Percentiles rank a stretch among this genome's conserved stretches.
phyloP scores from a whole-genome alignment of 2,888 invertebrate species.

The Hirtodrosophila confusa region DNA sequence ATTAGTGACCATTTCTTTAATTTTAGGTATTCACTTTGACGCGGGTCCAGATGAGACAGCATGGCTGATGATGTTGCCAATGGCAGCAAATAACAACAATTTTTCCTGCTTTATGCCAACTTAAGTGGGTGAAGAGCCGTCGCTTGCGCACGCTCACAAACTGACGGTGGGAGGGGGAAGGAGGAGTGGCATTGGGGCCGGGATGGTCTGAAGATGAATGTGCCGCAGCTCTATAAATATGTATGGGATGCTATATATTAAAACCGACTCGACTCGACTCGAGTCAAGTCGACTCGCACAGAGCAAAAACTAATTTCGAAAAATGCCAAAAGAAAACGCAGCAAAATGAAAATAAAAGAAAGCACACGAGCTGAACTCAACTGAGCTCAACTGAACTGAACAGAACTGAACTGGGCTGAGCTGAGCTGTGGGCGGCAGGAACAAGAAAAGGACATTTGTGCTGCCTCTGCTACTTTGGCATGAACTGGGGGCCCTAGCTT shows the following conservation, averaged over 20 bases:
- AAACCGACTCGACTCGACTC: constrained; percentile 74
- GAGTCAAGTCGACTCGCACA: constrained; percentile 60
- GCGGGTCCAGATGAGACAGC: constrained; percentile 45
- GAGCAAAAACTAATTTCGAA: constrained; percentile 82
- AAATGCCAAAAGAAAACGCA: constrained; percentile 79
- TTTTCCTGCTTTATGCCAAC: constrained; percentile 73
- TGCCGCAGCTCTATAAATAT: constrained; percentile 81
- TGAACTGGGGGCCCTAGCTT: constrained; percentile 13
- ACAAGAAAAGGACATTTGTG: constrained; percentile 77
- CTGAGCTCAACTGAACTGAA: constrained; percentile 11
- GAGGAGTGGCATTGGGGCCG: constrained; percentile 1
- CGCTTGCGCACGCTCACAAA: constrained; percentile 40
- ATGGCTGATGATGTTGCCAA: constrained; percentile 64
- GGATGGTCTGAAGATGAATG: constrained; percentile 77
- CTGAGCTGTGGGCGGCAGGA: constrained; percentile 32
- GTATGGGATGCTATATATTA: constrained; percentile 81
- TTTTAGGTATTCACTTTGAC: constrained; percentile 55
- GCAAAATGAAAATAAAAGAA: constrained; percentile 71
- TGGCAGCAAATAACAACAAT: constrained; percentile 61
- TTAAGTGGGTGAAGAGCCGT: constrained; percentile 71
- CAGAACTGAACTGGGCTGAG: constrained; percentile 15
- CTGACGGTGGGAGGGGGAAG: constrained; percentile 5
- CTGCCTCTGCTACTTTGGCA: constrained; percentile 53
- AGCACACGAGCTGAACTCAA: constrained; percentile 26
- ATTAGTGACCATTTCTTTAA: constrained; percentile 55